Evolutionary conservation across 2,113 vertebrate genomes (phyloP), one percentile per base, ranked within the genome.

Genomic region (Micronisus gabar): DNA sequence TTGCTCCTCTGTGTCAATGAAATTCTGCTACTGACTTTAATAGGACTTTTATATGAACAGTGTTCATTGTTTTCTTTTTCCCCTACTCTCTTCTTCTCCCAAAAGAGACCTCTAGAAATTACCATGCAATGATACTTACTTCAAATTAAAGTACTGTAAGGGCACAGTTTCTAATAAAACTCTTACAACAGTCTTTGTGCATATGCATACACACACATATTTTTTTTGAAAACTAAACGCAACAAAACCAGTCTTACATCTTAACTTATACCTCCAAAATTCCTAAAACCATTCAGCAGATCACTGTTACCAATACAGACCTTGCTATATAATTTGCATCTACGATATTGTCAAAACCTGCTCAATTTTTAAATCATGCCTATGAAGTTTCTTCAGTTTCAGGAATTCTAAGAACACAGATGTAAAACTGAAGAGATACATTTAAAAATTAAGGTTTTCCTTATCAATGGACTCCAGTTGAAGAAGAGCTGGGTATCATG

Each of bases 171-270:
- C 36, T 80, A 56, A 48, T 25, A 82, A 81, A 86, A 50, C 3
- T 45, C 15, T 61, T 63, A n/a, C 1, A 73, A 55, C 10, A 68
- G 21, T 48, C 27, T 86, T 38, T 41, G 17, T 15, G 25, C 3
- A 32, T 9, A 18, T 4, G 36, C 25, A 40, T n/a, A 53, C 1
- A 18, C 1, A 56, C 7, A 55, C 0, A 6, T 25, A 34, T 67
- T 67, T 50, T 47, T 50, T 71, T 15, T 6, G 15, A 88, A 76
- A 86, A 73, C 2, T 23, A 81, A 76, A 86, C 6, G 3, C 0
- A 59, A 30, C 2, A 71, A 75, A 63, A 32, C 1, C 11, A 75
- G 13, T 67, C 15, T 70, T 59, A n/a, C 22, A 56, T 52, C 7
- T 65, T 78, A 86, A 72, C 5, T 55, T 29, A 40, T 3, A 76